phyloP scores from a whole-genome alignment of 2,797 vertebrate species.

The Acestrorhynchus altus region DNA sequence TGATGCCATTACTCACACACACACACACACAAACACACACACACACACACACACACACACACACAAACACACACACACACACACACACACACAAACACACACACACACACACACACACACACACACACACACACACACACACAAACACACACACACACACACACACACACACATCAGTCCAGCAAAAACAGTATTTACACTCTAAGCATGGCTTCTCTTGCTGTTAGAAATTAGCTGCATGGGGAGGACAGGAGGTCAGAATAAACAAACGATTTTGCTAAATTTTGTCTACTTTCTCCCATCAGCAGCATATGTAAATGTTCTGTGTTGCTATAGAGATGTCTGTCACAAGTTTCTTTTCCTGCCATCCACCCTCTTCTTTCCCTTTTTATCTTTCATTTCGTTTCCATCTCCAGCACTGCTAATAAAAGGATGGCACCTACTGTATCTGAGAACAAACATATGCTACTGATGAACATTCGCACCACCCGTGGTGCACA shows the following conservation, averaged over 20 bases:
- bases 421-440: constrained; percentile 76
- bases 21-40: constrained; percentile 38
- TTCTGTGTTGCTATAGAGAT: constrained; percentile 48
- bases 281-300: constrained; percentile 31
- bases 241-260: constrained; percentile 38
- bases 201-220: constrained; percentile 40
- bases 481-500: constrained; percentile 58
- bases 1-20: constrained; percentile 46
- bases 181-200: constrained; percentile 53
- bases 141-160: constrained; percentile 42
- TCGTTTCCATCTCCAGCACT: constrained; percentile 60
- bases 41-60: constrained; percentile 39
- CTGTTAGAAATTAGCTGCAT: constrained; percentile 49
- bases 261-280: constrained; percentile 53
- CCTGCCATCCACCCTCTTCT: constrained; percentile 21
- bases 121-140: constrained; percentile 44
- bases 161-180: constrained; percentile 45
- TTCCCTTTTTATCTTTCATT: constrained; percentile 40
- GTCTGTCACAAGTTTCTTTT: constrained; percentile 41
- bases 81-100: constrained; percentile 53
- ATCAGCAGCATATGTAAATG: constrained; percentile 55
- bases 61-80: constrained; percentile 7
- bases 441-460: constrained; percentile 70
- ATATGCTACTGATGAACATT: constrained; percentile 77
- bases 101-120: constrained; percentile 42